Conservation (phyloP, 2,888 invertebrate species). For the Steinernema carpocapsae region DNA sequence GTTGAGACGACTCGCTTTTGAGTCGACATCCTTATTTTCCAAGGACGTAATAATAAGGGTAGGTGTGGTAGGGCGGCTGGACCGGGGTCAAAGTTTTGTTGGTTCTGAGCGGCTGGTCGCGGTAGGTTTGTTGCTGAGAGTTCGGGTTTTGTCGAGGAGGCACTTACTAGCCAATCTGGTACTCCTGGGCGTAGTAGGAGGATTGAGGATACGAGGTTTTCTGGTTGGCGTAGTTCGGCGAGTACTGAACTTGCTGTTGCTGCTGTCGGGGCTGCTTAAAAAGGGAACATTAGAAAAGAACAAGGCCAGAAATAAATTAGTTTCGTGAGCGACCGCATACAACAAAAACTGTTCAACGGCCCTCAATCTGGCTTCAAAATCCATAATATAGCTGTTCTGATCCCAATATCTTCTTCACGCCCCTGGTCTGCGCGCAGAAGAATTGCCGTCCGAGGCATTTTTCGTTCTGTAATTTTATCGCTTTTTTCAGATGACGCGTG, state of each 20-base stretch:
- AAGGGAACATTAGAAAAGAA: too few species aligned
- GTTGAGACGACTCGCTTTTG: too few species aligned
- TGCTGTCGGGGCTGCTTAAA: background rate
- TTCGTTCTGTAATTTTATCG: too few species aligned
- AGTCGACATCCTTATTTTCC: background rate
- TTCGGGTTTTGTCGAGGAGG: background rate
- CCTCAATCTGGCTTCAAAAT: too few species aligned
- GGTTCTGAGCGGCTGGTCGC: background rate
- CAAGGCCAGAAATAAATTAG: too few species aligned
- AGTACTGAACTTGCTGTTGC: conserved; percentile 3
- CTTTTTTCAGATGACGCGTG: too few species aligned
- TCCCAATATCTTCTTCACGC: too few species aligned
- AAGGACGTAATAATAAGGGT: conserved; percentile 13
- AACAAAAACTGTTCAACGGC: too few species aligned
- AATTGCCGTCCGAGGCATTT: too few species aligned
- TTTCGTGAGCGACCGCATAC: too few species aligned
- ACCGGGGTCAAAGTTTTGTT: background rate
- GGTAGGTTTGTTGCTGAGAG: background rate
- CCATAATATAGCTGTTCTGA: too few species aligned
- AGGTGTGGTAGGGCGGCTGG: background rate
- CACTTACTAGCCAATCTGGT: background rate
- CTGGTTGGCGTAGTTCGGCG: conserved; percentile 13
- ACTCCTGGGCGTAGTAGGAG: background rate
- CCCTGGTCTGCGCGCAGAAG: too few species aligned
- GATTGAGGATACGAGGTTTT: background rate